Base-by-base conservation (phyloP, 2,888 invertebrate genomes). In the Acanthosepion pharaonis region DNA sequence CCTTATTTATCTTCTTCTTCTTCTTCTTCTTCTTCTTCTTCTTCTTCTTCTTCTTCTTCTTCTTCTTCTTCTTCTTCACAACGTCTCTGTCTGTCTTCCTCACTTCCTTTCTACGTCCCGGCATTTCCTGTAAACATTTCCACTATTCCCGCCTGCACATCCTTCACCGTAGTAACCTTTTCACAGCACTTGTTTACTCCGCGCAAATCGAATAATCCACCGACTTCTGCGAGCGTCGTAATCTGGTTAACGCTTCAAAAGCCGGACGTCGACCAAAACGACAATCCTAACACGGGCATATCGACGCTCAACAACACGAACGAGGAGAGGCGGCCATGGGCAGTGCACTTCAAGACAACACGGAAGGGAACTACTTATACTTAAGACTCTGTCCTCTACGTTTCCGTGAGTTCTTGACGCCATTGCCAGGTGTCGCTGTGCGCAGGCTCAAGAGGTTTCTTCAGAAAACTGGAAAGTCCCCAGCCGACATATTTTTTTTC, bases 401-500 rank as follows among this genome's bases (percentile, higher is more conserved):
- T 78, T 78, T 78, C 78, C 33, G 78, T 78, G 78, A n/a, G 78
- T 78, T 78, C 78, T 78, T 78, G 78, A 78, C 78, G n/a, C 78
- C 8, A 23, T n/a, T n/a, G 78, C 78, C 15, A 78, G 78, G 78
- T 78, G 78, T 78, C 78, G 15, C 5, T 78, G n/a, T 78, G 78
- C 78, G 15, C n/a, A 78, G 11, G 78, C 78, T 78, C 33, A n/a
- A 78, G 78, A 78, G 78, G n/a, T 78, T 33, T 78, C 33, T 78
- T 18, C n/a, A 78, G 78, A 78, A 78, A 78, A 15, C 78, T 78
- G 78, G 78, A 78, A n/a, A 23, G 1, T n/a, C 78, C 8, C 78
- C 78, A 78, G 78, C 1, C n/a, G n/a, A n/a, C 78, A 42, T 33
- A n/a, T 42, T 42, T 42, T n/a, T n/a, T 78, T 78, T 78, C 78